Base-by-base conservation (phyloP, 2,113 vertebrate genomes). In the Caloenas nicobarica region DNA sequence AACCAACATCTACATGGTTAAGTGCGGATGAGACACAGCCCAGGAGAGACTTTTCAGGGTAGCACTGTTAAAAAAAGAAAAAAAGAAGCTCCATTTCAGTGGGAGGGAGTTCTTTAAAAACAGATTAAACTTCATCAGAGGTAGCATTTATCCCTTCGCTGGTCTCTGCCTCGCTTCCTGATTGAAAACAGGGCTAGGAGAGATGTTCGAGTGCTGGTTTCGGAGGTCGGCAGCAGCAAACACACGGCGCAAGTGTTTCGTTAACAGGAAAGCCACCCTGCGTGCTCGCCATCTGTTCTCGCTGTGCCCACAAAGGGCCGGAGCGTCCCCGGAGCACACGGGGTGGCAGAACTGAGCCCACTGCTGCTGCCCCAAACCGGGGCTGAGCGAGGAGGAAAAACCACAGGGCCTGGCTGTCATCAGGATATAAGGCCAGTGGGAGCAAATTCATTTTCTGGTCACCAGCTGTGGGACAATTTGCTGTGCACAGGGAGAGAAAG, bases 61-160 rank as follows among this genome's bases (percentile, higher is more conserved):
- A 80, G 31, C 48, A 57, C 13, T 64, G 46, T 31, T 68, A 61
- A 68, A 73, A 81, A 57, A 50, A 44, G 33, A 4, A 5, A 8
- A 28, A 5, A 48, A 13, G 13, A 3, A 5, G 4, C 16, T 65
- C 50, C 4, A 33, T 54, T 83, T 73, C 38, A 56, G 79, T 13
- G 54, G 26, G 24, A 92, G 54, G 58, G 78, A 88, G 88, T 24
- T 82, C 54, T 95, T 86, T 56, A 93, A 88, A 95, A 94, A 88
- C 89, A 96, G 85, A 91, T 96, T 33, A 78, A 51, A 81, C 94
- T 97, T 78, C 93, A 91, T 86, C 36, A 46, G 88, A 86, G 74
- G 88, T 36, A 82, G 79, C 42, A 62, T 91, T 93, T 91, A 64
- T 18, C 89, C 85, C 56, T 84, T 26, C 42, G 80, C 62, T 1